Evolutionary conservation across 2,797 vertebrate genomes (phyloP), one percentile per base, ranked within the genome.

Genomic region (Rhinichthys osculus): DNA sequence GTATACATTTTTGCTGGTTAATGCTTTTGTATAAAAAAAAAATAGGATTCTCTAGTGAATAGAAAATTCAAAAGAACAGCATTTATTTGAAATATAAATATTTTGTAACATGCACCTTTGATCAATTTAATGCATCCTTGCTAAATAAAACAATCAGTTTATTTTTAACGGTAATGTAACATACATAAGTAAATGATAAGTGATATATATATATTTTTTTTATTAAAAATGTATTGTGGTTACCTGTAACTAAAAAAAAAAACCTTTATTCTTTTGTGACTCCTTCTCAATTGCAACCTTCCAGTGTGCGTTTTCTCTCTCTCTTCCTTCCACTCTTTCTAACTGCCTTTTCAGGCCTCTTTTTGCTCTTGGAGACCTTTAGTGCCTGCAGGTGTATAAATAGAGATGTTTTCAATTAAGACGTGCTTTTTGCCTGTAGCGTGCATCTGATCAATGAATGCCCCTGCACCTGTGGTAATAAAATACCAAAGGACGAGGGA

Each of bases 401-500:
- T 95, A 96, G 92, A 95, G 93, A 95, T 96, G 95, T 94, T 96
- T 96, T 95, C 93, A 94, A 93, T 96, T 95, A 95, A 92, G 87
- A 90, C 89, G 89, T 93, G 92, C 92, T 92, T 95, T 90, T 95
- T 90, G 91, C 93, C 94, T 93, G 91, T 95, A 93, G 93, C 92
- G 93, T 95, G 94, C 92, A 95, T 96, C 94, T 94, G 93, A 96
- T 95, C 93, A 95, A 92, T 94, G 95, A 94, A 94, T 94, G 89
- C 91, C 92, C 90, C 92, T 94, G 95, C 96, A 97, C 96, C 96
- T 97, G 96, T 94, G 94, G 95, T 95, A 96, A 96, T 96, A 96
- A 97, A 96, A 95, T 93, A 94, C 90, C 77, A 90, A 84, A 86
- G 91, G 92, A 92, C 91, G 78, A 82, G 77, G 92, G 90, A 95